These are phyloP conservation scores for Heteromurus nitidus DNA, from an alignment of 2,888 invertebrate species.

Conservation along the genomic window DNA sequence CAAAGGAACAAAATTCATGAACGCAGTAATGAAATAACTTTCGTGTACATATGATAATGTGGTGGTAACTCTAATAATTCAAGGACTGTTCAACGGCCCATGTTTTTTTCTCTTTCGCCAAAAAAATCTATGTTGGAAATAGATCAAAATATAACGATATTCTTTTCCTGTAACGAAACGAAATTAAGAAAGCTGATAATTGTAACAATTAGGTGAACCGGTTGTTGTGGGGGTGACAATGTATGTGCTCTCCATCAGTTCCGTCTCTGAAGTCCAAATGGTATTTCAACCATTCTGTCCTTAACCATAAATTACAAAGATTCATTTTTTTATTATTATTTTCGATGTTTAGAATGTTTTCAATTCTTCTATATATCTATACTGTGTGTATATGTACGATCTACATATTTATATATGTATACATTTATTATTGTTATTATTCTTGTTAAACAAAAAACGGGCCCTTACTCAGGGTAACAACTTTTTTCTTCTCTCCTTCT, in stretches of 20 bases:
- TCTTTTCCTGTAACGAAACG: not conserved
- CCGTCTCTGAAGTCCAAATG: conserved; percentile 80
- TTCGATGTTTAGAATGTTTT: conserved; percentile 33
- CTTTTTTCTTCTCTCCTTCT: conserved; percentile 69
- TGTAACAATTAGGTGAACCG: conserved; percentile 76
- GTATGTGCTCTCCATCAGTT: conserved; percentile 80
- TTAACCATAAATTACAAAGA: conserved; percentile 29
- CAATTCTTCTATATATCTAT: conserved; percentile 49
- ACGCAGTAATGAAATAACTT: no score
- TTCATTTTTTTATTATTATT: conserved; percentile 27
- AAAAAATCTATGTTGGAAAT: no score
- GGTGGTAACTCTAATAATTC: no score
- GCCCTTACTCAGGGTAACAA: conserved; percentile 62
- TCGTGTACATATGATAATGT: no score
- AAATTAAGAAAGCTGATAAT: conserved; percentile 39
- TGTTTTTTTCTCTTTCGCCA: no score
- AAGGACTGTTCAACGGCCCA: no score
- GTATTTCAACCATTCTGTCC: conserved; percentile 74
- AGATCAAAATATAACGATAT: no score
- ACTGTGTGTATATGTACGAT: conserved; percentile 49
- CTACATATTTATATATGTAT: conserved; percentile 39
- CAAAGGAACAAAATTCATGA: no score
- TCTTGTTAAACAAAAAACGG: conserved; percentile 53
- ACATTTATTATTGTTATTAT: conserved; percentile 41
- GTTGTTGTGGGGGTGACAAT: conserved; percentile 79